These are phyloP conservation scores for Dicyrtomina minuta DNA, from an alignment of 2,888 invertebrate species.

Conservation along the genomic window DNA sequence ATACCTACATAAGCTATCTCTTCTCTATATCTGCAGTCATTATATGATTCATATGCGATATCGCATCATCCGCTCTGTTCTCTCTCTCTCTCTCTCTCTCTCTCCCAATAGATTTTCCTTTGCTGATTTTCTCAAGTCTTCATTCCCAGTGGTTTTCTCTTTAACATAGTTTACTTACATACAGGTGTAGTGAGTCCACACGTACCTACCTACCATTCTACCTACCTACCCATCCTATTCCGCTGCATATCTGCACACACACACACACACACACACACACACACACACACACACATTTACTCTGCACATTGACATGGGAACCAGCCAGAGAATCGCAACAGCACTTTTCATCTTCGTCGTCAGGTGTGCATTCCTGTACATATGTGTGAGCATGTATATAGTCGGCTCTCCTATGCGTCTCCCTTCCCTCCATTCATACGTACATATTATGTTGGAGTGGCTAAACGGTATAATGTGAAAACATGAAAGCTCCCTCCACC, in stretches of 20 bases:
- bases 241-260: not conserved
- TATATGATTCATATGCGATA: not conserved
- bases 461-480: no score
- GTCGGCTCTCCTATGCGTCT: no score
- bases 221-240: no score
- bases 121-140: not conserved
- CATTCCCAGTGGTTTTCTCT: slow-evolving; percentile 2
- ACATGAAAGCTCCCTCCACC: no score
- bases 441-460: no score
- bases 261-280: not conserved
- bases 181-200: not conserved
- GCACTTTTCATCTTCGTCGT: no score
- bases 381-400: no score
- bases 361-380: no score
- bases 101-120: not conserved
- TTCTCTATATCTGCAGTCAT: no score
- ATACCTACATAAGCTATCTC: slow-evolving; percentile 1
- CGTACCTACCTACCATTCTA: not conserved
- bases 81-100: slow-evolving; percentile 12
- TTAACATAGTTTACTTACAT: not conserved
- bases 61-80: slow-evolving; percentile 7
- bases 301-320: not conserved
- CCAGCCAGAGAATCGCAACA: not conserved
- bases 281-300: no score
- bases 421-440: no score